A percentile compares a stretch with the other conserved stretches of the same genome.
phyloP scores from a whole-genome alignment of 37 sponge, comb jelly and placozoan genomes.

The Ephydatia muelleri region DNA sequence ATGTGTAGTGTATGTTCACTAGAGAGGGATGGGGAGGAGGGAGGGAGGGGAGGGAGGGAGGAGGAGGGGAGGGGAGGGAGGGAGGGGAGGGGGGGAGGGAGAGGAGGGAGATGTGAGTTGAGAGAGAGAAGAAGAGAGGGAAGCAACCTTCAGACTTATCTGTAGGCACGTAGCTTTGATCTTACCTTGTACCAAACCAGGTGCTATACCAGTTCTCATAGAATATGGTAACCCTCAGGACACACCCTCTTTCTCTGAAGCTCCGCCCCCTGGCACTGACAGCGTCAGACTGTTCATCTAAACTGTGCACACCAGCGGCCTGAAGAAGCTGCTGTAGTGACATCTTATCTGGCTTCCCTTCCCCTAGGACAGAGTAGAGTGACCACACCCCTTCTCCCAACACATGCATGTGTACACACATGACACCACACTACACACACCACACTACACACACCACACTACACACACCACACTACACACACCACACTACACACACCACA shows the following conservation, averaged over 20 bases:
- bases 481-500: too few relatives aligned
- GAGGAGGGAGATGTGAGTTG: not conserved
- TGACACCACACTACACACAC: too few relatives aligned
- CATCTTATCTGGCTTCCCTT: conserved; percentile 75
- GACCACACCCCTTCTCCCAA: too few relatives aligned
- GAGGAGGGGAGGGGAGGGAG: not conserved
- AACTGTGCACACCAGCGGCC: conserved; percentile 71
- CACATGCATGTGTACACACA: too few relatives aligned
- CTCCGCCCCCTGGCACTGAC: conserved; percentile 63
- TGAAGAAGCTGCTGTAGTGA: conserved; percentile 65
- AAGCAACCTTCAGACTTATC: not conserved
- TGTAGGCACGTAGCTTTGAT: not conserved
- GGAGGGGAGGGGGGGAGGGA: conserved; percentile 12
- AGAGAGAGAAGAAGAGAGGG: not conserved
- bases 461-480: too few relatives aligned
- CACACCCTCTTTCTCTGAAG: conserved; percentile 72
- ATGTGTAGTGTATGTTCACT: conserved; percentile 65
- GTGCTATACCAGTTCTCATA: conserved; percentile 76
- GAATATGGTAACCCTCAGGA: conserved; percentile 68
- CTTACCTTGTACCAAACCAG: conserved; percentile 75
- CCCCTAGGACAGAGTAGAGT: too few relatives aligned
- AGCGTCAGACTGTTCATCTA: conserved; percentile 71
- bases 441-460: too few relatives aligned
- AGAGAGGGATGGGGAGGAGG: not conserved
- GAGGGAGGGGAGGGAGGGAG: conserved; percentile 10